These are phyloP conservation scores for Heliconius eleuchia DNA, from an alignment of 1,140 invertebrate species.

Conservation along the genomic window DNA sequence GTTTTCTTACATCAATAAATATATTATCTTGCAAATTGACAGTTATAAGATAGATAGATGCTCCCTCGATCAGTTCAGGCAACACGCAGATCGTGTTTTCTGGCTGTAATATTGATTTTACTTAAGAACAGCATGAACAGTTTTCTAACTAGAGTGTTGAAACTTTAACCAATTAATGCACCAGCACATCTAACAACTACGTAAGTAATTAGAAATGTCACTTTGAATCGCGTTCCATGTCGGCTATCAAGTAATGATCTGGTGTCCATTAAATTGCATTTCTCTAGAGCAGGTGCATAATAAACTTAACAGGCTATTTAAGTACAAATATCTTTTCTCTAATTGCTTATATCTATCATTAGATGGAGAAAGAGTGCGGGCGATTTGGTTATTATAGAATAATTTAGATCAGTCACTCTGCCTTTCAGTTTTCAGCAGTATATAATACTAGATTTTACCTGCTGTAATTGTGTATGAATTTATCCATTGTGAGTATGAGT, in stretches of 20 bases:
- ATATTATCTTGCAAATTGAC: too few species aligned
- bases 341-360: constrained; percentile 27
- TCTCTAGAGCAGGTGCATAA: constrained; percentile 38
- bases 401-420: too few species aligned
- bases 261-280: constrained; percentile 35
- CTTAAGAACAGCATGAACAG: background rate
- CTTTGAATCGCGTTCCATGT: constrained; percentile 16
- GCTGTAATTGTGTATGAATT: too few species aligned
- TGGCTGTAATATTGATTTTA: background rate
- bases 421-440: background rate
- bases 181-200: background rate
- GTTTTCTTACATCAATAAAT: too few species aligned
- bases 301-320: constrained; percentile 15
- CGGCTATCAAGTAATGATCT: constrained; percentile 26
- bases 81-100: too few species aligned
- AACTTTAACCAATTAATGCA: background rate
- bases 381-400: too few species aligned
- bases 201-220: constrained; percentile 28
- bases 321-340: constrained; percentile 33
- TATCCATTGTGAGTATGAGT: too few species aligned
- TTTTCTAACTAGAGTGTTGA: background rate
- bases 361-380: background rate
- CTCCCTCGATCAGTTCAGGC: too few species aligned
- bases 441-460: too few species aligned
- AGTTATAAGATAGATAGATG: too few species aligned